A percentile compares a stretch with the other conserved stretches of the same genome.
Conservation (phyloP, 2,888 invertebrate genomes). For the Himalopsyche anomala region DNA sequence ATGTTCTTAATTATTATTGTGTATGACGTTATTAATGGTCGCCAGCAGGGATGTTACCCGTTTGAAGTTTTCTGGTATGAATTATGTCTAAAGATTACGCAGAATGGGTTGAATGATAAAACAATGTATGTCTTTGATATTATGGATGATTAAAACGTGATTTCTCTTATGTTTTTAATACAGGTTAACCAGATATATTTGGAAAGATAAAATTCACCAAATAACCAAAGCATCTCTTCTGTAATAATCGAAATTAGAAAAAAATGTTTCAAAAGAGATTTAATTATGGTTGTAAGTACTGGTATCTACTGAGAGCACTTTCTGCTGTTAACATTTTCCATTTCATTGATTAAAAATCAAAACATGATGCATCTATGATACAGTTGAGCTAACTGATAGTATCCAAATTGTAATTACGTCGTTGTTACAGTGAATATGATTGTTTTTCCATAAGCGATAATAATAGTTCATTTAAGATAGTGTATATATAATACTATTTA, state of each 20-base stretch:
- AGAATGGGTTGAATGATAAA: slow-evolving; percentile 62
- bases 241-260: background rate
- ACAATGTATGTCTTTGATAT: slow-evolving; percentile 52
- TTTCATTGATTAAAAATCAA: too few relatives aligned
- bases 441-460: too few relatives aligned
- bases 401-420: too few relatives aligned
- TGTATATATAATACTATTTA: too few relatives aligned
- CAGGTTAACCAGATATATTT: too few relatives aligned
- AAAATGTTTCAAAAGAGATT: background rate
- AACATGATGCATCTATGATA: too few relatives aligned
- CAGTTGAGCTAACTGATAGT: too few relatives aligned
- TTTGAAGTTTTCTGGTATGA: slow-evolving; percentile 53
- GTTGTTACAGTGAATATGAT: too few relatives aligned
- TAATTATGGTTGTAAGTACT: background rate
- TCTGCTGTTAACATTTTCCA: too few relatives aligned
- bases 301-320: background rate
- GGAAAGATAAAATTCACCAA: too few relatives aligned
- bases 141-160: slow-evolving; percentile 47
- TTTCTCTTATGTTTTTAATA: background rate
- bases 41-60: slow-evolving; percentile 46
- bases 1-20: slow-evolving; percentile 59
- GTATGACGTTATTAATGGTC: slow-evolving; percentile 57
- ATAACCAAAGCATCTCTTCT: too few relatives aligned
- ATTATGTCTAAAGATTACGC: slow-evolving; percentile 57
- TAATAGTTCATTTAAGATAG: too few relatives aligned